A percentile compares a stretch with the other conserved stretches of the same genome.
Evolutionary conservation across 1,140 invertebrate species (phyloP).

Genomic region (Orius insidiosus): DNA sequence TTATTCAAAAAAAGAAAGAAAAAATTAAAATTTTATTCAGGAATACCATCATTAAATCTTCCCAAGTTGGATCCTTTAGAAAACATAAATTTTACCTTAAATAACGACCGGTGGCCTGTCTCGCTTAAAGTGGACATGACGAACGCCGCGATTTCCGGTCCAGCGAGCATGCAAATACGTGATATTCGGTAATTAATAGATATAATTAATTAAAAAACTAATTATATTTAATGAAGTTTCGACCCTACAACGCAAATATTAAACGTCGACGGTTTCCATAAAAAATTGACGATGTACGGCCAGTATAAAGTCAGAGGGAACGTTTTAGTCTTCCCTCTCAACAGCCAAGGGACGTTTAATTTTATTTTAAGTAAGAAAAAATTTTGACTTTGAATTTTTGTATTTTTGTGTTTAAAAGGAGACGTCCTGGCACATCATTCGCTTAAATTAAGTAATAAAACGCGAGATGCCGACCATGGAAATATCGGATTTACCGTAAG

Average conservation of each 20-base stretch:
- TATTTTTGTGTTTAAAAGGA: background rate
- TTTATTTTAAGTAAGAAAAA: background rate
- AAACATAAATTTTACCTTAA: conserved; percentile 1
- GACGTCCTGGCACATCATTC: background rate
- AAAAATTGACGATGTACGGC: background rate
- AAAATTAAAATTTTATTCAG: background rate
- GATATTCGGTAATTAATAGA: background rate
- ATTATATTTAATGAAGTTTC: background rate
- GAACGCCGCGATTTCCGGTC: background rate
- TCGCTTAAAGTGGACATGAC: background rate
- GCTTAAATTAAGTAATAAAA: background rate
- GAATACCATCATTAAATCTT: background rate
- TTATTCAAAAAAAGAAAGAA: no score
- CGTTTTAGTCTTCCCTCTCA: conserved; percentile 3
- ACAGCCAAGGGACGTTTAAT: conserved; percentile 3
- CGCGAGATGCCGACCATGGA: conserved; percentile 1
- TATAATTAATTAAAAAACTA: background rate
- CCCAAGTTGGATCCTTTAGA: background rate
- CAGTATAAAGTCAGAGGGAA: conserved; percentile 2
- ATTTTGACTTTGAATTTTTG: no score
- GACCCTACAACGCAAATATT: background rate
- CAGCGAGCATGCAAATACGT: conserved; percentile 1
- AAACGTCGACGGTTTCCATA: background rate
- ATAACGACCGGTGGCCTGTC: conserved; percentile 5
- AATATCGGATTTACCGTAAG: background rate